A percentile compares a stretch with the other conserved stretches of the same genome.
Evolutionary conservation across 1,140 invertebrate species (phyloP).

Genomic region (Drosophila ananassae): DNA sequence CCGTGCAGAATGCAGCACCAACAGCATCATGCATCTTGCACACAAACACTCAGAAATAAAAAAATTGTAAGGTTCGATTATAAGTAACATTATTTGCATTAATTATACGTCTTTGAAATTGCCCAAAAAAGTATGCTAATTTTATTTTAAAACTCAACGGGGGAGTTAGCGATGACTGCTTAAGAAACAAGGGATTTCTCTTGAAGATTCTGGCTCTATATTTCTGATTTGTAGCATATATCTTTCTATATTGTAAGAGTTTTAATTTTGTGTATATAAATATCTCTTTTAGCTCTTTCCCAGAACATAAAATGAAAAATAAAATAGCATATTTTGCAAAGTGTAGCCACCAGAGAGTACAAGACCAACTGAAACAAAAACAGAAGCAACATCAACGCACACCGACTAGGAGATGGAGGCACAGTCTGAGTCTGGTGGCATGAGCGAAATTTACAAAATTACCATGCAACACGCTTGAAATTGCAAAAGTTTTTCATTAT

Average conservation of each 20-base stretch:
- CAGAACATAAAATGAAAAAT: too few species aligned
- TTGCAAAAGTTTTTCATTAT: constrained; percentile 83
- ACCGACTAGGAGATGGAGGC: constrained; percentile 41
- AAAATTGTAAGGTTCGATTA: neutral
- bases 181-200: neutral
- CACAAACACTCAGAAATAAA: neutral
- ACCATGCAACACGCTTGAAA: constrained; percentile 82
- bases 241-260: too few species aligned
- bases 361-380: constrained; percentile 40
- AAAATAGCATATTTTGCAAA: too few species aligned
- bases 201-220: too few species aligned
- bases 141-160: neutral
- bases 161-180: neutral
- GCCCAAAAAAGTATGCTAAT: neutral
- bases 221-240: too few species aligned
- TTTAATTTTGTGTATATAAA: too few species aligned
- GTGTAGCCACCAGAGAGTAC: constrained; percentile 29
- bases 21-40: constrained; percentile 5
- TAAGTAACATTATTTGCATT: neutral
- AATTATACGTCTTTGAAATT: neutral
- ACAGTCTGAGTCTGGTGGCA: constrained; percentile 55
- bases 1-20: constrained; percentile 43
- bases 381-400: constrained; percentile 48
- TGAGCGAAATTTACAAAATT: constrained; percentile 80
- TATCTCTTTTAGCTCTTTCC: too few species aligned